Base-by-base conservation (phyloP, 2,113 vertebrate species). In the Centropus bengalensis region DNA sequence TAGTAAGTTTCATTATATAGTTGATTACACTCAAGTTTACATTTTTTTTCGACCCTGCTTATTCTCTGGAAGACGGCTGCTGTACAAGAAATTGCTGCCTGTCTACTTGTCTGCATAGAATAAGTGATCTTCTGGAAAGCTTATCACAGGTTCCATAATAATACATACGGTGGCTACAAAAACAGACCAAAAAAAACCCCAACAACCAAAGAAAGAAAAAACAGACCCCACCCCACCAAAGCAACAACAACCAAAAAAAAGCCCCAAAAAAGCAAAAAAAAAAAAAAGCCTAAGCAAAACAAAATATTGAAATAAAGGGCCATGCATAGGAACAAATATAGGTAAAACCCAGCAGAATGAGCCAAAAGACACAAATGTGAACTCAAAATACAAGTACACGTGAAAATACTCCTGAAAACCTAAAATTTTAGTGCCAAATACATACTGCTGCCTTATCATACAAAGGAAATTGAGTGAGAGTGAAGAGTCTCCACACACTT, bases 251-350 rank as follows among this genome's bases (percentile, higher is more conserved):
- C 10, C 1, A 12, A 47, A 23, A 23, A 59, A 7, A 40, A 13
- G 19, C 6, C 4, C 20, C 47, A 49, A 49, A 49, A 21, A 49
- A 49, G 23, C 9, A 10, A 5, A 15, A 15, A 15, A 15, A 13
- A 45, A 45, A 18, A 7, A 45, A 45, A 45, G 16, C 44, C 44
- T 18, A 11, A 56, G 5, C 9, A 38, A 60, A 51, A 55, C 3
- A 63, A 44, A 85, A n/a, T 18, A 24, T 9, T 60, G 52, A 63
- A 86, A 81, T 59, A 56, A 70, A 79, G 6, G 27, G 7, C 7
- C 13, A 18, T 0, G 1, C 8, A 6, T 40, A 60, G 42, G 33
- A 68, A 26, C 22, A 62, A 17, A 9, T 44, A 14, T 0, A 52
- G 32, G 16, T 28, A 51, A 93, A 82, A 76, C 4, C 40, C 8